A percentile compares a stretch with the other conserved stretches of the same genome.
Conservation (phyloP, 2,113 vertebrate species). For the Hemicordylus capensis region DNA sequence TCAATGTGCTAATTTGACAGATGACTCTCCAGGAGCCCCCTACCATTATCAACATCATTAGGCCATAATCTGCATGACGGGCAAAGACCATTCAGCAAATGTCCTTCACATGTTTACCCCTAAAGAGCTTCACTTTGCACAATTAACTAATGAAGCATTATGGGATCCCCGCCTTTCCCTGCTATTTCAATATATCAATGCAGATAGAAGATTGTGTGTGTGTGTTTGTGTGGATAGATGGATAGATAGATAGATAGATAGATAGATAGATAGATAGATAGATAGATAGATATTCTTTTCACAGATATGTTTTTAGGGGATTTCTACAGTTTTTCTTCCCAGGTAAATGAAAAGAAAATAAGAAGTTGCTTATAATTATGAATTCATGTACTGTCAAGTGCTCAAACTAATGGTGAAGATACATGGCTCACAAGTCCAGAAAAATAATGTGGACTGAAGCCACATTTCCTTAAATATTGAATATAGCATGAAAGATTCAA, state of each 20-base stretch:
- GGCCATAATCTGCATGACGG: slow-evolving; percentile 80
- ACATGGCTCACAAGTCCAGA: neutral
- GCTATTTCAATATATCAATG: slow-evolving; percentile 81
- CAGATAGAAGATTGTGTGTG: slow-evolving; percentile 67
- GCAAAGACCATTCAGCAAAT: slow-evolving; percentile 83
- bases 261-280: too few species aligned
- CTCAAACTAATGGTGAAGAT: slow-evolving; percentile 34
- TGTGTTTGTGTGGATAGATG: slow-evolving; percentile 63
- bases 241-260: too few species aligned
- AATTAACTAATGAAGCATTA: slow-evolving; percentile 89
- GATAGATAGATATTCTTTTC: slow-evolving; percentile 64
- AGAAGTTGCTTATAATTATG: slow-evolving; percentile 48
- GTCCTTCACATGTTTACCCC: slow-evolving; percentile 84
- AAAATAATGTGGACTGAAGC: neutral
- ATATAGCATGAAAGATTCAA: neutral
- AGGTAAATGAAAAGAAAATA: slow-evolving; percentile 43
- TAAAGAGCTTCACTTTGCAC: slow-evolving; percentile 82
- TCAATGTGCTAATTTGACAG: slow-evolving; percentile 88
- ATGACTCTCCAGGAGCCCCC: slow-evolving; percentile 84
- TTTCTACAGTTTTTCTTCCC: slow-evolving; percentile 20
- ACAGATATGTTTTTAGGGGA: slow-evolving; percentile 62
- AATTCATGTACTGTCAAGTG: slow-evolving; percentile 27
- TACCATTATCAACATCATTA: slow-evolving; percentile 85
- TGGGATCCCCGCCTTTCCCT: slow-evolving; percentile 58
- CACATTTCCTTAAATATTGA: neutral